Base-by-base conservation (phyloP, 2,797 vertebrate species). In the Hipposideros larvatus region DNA sequence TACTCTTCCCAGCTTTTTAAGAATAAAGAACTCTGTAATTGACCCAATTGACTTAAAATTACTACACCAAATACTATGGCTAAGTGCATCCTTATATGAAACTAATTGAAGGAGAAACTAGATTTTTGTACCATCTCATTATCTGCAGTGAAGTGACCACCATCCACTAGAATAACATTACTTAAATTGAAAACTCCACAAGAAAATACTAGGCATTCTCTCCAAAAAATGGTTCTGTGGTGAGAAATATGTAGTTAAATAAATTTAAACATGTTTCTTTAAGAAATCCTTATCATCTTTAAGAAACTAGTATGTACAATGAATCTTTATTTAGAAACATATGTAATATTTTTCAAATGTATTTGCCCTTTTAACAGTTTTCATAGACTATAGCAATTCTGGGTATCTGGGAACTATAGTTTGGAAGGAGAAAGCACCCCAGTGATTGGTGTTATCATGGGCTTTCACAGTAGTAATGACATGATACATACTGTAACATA, bases 41-140 rank as follows among this genome's bases (percentile, higher is more conserved):
- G 65, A 59, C 22, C 24, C 63, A 91, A 10, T 78, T 19, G 83
- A 55, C 41, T 46, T 73, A 43, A 97, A 95, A 97, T 98, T 87
- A 73, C 78, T 91, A 13, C 87, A 95, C 94, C 84, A 96, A 83
- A 91, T 96, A 88, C 21, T 87, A 84, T 82, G n/a, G 48, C 53
- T 96, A 86, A 94, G 65, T 86, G 6, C 7, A 46, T 63, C 48
- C n/a, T 90, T 86, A 91, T 43, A 24, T 74, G 71, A 96, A 66
- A 66, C 46, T 57, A 94, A 71, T 6, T 93, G 53, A 95, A 92
- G 74, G 78, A 86, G 57, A 96, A 74, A 84, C 9, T 41, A 55
- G n/a, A 83, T 26, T 70, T 79, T 84, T 14, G 11, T 74, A 90
- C 68, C 63, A 83, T 46, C 71, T 96, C 80, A 95, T 95, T 90